Percentiles rank a stretch among this genome's conserved stretches.
These are phyloP conservation scores for Madoqua kirkii DNA, from an alignment of 2,113 vertebrate species.

Conservation along the genomic window DNA sequence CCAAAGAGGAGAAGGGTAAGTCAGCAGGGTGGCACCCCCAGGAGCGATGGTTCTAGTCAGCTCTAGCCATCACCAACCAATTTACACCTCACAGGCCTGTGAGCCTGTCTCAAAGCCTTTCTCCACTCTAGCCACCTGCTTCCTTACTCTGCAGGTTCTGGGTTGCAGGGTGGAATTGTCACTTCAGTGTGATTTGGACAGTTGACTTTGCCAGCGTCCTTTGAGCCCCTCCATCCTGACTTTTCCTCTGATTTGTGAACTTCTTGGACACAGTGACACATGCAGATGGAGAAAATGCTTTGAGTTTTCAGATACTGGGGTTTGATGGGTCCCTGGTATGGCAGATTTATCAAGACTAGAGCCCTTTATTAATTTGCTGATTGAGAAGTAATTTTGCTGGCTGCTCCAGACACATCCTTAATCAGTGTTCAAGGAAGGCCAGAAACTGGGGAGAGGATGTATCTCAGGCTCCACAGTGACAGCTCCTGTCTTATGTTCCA, in stretches of 20 bases:
- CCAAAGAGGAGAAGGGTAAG: slow-evolving; percentile 94
- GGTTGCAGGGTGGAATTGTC: neutral
- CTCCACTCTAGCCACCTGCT: neutral
- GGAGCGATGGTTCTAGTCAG: neutral
- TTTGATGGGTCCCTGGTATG: neutral
- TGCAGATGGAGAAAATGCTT: neutral
- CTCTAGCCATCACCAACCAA: fast-evolving
- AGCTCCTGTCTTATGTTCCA: neutral
- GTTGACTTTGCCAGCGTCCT: neutral
- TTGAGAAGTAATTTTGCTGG: neutral
- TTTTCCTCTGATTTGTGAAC: neutral
- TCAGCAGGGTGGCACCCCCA: fast-evolving
- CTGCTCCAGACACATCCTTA: neutral
- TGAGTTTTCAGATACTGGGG: fast-evolving
- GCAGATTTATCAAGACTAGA: neutral
- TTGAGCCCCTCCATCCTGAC: neutral
- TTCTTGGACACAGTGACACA: neutral
- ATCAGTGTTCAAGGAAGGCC: neutral
- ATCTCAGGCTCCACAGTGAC: neutral
- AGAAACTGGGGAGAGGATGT: neutral
- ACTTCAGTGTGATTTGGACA: fast-evolving
- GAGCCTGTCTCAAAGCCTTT: neutral
- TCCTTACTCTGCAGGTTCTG: neutral
- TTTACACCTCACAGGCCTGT: neutral
- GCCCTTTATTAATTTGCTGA: neutral